phyloP scores from a whole-genome alignment of 2,888 invertebrate species.

The Gryllus longicercus region DNA sequence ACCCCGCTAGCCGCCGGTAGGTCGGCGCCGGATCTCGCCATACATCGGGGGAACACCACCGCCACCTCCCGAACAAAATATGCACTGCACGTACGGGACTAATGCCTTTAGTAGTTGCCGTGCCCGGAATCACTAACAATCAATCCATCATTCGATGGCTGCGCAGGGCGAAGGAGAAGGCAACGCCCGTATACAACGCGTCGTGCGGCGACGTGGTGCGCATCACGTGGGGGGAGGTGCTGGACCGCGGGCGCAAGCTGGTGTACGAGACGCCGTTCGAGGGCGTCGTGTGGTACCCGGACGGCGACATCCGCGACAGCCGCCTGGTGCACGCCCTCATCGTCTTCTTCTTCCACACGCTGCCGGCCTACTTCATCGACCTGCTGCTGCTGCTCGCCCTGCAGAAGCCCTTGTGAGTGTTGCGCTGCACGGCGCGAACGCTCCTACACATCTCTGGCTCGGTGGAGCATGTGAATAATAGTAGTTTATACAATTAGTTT shows the following conservation, averaged over 20 bases:
- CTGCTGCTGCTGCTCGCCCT: slow-evolving; percentile 62
- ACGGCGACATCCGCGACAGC: slow-evolving; percentile 68
- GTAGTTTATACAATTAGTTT: too few relatives aligned
- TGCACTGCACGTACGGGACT: too few relatives aligned
- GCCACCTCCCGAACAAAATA: too few relatives aligned
- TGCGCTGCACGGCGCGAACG: slow-evolving; percentile 63
- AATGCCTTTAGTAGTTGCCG: too few relatives aligned
- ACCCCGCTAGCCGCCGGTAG: too few relatives aligned
- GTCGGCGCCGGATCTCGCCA: too few relatives aligned
- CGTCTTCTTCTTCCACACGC: slow-evolving; percentile 66
- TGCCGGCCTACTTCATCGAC: slow-evolving; percentile 78
- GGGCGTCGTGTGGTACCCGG: slow-evolving; percentile 74
- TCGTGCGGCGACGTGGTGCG: slow-evolving; percentile 74
- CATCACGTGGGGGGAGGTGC: slow-evolving; percentile 78
- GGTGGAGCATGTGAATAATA: too few relatives aligned
- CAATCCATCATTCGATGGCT: too few relatives aligned
- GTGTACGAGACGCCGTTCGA: slow-evolving; percentile 71
- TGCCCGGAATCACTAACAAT: too few relatives aligned
- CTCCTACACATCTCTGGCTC: too few relatives aligned
- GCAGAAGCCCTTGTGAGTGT: slow-evolving; percentile 74
- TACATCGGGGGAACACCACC: too few relatives aligned
- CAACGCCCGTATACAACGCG: slow-evolving; percentile 68
- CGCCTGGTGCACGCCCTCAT: slow-evolving; percentile 62
- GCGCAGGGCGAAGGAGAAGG: slow-evolving; percentile 38
- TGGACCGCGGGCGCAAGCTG: slow-evolving; percentile 60